These are phyloP conservation scores for Periphyllus acericola DNA, from an alignment of 2,888 invertebrate species.

Conservation along the genomic window DNA sequence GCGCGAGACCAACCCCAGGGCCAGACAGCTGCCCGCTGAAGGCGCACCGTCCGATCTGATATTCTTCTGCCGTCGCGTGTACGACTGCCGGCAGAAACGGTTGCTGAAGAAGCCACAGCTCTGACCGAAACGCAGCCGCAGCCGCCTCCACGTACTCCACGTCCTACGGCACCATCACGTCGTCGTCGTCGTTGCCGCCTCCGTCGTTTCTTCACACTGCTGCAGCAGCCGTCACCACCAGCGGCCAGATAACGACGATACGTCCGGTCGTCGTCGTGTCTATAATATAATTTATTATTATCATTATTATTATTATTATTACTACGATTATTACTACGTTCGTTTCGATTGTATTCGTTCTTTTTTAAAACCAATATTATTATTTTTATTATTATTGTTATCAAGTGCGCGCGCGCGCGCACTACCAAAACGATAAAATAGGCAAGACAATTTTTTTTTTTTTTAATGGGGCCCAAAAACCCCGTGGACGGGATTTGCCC, in stretches of 20 bases:
- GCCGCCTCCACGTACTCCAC: neutral
- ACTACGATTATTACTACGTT: neutral
- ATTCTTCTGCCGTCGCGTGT: slow-evolving; percentile 93
- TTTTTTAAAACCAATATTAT: slow-evolving; percentile 31
- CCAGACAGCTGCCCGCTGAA: slow-evolving; percentile 71
- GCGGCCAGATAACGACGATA: neutral
- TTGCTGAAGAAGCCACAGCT: slow-evolving; percentile 69
- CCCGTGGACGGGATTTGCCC: slow-evolving; percentile 34
- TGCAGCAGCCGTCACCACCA: neutral
- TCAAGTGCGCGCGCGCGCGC: neutral
- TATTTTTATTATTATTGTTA: neutral
- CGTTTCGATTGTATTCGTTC: slow-evolving; percentile 14
- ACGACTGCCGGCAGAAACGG: slow-evolving; percentile 89
- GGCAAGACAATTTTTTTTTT: neutral
- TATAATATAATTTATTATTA: slow-evolving; percentile 31
- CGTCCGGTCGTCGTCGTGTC: neutral
- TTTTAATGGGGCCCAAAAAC: neutral
- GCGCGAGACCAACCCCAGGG: slow-evolving; percentile 75
- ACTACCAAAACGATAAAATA: neutral
- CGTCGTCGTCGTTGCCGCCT: neutral
- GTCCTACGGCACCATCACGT: neutral
- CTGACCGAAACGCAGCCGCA: slow-evolving; percentile 39
- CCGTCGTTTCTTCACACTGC: neutral
- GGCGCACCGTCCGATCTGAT: slow-evolving; percentile 83
- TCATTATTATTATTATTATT: slow-evolving; percentile 30